Conservation (phyloP, 37 sponge, comb jelly and placozoan genomes). For the Corticium candelabrum region DNA sequence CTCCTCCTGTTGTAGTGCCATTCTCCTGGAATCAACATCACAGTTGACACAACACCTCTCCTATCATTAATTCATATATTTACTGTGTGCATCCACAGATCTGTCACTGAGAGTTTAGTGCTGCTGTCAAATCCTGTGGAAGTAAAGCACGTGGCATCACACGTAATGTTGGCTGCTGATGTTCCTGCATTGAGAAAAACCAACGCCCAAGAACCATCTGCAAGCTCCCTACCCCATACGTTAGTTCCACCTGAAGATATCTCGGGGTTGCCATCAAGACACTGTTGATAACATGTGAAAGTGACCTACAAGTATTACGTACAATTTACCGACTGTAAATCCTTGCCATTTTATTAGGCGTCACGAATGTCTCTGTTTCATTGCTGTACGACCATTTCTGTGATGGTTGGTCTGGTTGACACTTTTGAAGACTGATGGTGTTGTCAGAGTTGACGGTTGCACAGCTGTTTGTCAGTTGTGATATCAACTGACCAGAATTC, state of each 20-base stretch:
- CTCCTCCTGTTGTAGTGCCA: not conserved
- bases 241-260: not conserved
- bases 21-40: not conserved
- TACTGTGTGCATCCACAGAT: slow-evolving; percentile 1
- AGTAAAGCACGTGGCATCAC: not conserved
- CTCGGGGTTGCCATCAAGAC: not conserved
- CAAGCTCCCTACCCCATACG: not conserved
- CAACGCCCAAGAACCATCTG: slow-evolving; percentile 1
- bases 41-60: not conserved
- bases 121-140: not conserved
- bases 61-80: not conserved
- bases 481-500: not conserved
- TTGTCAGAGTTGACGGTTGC: not conserved
- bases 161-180: not conserved
- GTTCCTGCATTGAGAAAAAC: not conserved
- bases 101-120: not conserved
- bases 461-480: not conserved
- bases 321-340: too few species aligned
- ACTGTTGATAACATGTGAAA: too few species aligned
- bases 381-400: not conserved
- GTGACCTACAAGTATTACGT: too few species aligned
- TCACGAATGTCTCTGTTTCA: not conserved
- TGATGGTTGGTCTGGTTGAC: not conserved
- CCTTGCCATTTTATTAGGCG: too few species aligned
- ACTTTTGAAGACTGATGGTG: not conserved